Evolutionary conservation across 2,888 invertebrate genomes (phyloP).

Genomic region (Rhodophaea formosa): DNA sequence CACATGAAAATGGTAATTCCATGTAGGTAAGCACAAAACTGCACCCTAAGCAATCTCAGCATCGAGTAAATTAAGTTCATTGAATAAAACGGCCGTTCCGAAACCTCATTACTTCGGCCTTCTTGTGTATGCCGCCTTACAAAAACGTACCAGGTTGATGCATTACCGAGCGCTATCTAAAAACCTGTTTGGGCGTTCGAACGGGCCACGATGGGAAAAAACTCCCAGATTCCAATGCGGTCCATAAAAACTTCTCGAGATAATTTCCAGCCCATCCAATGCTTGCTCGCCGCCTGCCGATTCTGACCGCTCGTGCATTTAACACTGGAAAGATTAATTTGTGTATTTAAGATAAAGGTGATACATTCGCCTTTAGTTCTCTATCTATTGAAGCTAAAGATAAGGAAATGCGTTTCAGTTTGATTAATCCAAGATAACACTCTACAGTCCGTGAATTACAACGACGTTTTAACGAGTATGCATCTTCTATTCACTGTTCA

Average conservation of each 20-base stretch:
- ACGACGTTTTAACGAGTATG: too few relatives aligned
- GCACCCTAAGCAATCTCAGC: conserved; percentile 19
- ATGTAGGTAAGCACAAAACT: conserved; percentile 2
- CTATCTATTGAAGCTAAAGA: conserved; percentile 9
- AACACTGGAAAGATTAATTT: conserved; percentile 55
- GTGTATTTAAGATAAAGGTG: conserved; percentile 27
- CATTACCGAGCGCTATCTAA: conserved; percentile 79
- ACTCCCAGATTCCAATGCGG: conserved; percentile 76
- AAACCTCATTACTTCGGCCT: conserved; percentile 70
- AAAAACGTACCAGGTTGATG: conserved; percentile 76
- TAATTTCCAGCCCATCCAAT: conserved; percentile 72
- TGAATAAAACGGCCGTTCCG: conserved; percentile 59
- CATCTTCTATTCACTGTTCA: too few relatives aligned
- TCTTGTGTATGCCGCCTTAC: conserved; percentile 72
- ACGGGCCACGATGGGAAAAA: conserved; percentile 72
- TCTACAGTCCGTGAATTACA: too few relatives aligned
- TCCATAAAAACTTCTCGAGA: conserved; percentile 78
- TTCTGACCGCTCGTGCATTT: conserved; percentile 61
- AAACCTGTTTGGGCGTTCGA: conserved; percentile 77
- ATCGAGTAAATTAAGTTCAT: conserved; percentile 52
- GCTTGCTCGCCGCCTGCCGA: conserved; percentile 47
- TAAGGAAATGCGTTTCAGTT: conserved; percentile 7
- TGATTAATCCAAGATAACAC: background rate
- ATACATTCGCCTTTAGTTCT: conserved; percentile 19
- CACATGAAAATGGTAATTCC: background rate